Evolutionary conservation across 1,140 invertebrate species (phyloP).

Genomic region (Pollicipes pollicipes): DNA sequence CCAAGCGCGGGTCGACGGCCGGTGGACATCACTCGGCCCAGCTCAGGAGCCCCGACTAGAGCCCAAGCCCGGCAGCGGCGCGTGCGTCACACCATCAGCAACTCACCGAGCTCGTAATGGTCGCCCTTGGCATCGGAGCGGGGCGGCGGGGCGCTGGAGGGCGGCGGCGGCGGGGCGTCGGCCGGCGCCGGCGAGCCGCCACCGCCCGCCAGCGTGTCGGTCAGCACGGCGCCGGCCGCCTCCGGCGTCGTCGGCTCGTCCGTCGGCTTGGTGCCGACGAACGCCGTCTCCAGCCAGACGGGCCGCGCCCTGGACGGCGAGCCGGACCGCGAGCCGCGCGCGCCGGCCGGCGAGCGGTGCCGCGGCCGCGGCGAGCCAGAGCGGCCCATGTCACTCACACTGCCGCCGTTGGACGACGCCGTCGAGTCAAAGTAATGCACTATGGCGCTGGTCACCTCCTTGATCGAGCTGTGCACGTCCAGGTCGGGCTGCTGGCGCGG

Average conservation of each 20-base stretch:
- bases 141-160: no score
- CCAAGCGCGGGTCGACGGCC: no score
- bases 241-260: slow-evolving; percentile 9
- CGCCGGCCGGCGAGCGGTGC: no score
- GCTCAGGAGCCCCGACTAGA: no score
- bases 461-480: slow-evolving; percentile 63
- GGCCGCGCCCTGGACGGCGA: slow-evolving; percentile 7
- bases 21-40: no score
- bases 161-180: no score
- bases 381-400: slow-evolving; percentile 30
- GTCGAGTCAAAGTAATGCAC: slow-evolving; percentile 53
- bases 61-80: no score
- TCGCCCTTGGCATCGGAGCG: not conserved
- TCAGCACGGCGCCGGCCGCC: slow-evolving; percentile 13
- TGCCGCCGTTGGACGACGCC: slow-evolving; percentile 36
- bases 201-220: not conserved
- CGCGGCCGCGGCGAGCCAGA: not conserved
- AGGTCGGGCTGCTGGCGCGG: slow-evolving; percentile 9
- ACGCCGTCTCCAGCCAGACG: slow-evolving; percentile 81
- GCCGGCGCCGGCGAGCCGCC: not conserved
- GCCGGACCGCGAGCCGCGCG: no score
- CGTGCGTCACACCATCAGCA: not conserved
- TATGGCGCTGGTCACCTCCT: slow-evolving; percentile 80
- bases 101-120: not conserved
- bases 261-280: slow-evolving; percentile 62